Base-by-base conservation (phyloP, 1,140 invertebrate species). In the Grapholita molesta region DNA sequence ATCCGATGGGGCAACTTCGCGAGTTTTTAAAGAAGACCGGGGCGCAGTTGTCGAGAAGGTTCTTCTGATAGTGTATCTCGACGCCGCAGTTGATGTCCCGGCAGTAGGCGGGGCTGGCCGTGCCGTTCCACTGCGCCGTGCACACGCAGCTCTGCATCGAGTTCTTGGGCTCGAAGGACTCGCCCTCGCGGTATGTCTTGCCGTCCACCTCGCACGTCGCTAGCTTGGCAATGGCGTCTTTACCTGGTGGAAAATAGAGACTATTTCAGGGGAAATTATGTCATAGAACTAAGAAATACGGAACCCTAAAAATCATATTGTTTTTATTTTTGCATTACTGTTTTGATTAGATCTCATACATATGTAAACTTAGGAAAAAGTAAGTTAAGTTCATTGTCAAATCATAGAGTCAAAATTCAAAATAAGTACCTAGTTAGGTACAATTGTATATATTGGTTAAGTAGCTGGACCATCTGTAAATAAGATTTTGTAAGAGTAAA, bases 61-160 rank as follows among this genome's bases (percentile, higher is more conserved):
- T 79, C 12, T 85, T 77, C 38, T 90, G 86, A 70, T 92, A 83
- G 67, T 92, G 86, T 4, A 93, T 87, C 67, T 92, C 90, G 7
- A 93, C 72, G 0, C 91, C 92, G 66, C 93, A 94, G 75, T 93
- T 88, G 23, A 93, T 86, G 69, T 93, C 90, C 4, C 80, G 75
- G 73, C 93, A 94, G 72, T 72, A 84, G 5, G 76, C 25, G 0
- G 76, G 53, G 64, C 84, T 85, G 24, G 82, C 73, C 3, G 80
- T 80, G 9, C 83, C 90, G 69, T 90, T 83, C 82, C 85, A 92
- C 21, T 89, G 73, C 2, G 83, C 76, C 0, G 86, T 88, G 48
- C 93, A 94, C 9, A 93, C 77, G 71, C 93, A 94, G 0, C 75
- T 82, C 72, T 92, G 90, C 33, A 87, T 86, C 0, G 89, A 90